phyloP scores from a whole-genome alignment of 2,888 invertebrate species.

The Anthoptus insignis region DNA sequence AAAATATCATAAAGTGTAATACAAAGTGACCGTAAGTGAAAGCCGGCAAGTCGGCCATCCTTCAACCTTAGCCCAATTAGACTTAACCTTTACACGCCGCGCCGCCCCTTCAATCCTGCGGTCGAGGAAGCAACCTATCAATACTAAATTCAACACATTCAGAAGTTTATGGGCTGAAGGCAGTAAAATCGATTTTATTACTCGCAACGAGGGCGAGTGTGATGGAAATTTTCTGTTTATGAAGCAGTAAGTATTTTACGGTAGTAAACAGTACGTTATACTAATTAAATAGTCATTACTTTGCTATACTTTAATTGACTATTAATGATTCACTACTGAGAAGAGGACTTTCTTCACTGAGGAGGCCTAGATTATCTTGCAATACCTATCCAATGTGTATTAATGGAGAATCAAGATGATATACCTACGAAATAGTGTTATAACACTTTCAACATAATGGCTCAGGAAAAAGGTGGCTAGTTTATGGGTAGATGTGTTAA shows the following conservation, averaged over 20 bases:
- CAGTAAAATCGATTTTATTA: conserved; percentile 65
- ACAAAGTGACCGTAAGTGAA: conserved; percentile 9
- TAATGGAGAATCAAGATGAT: too few species aligned
- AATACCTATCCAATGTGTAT: too few species aligned
- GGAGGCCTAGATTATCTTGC: too few species aligned
- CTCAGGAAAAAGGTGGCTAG: too few species aligned
- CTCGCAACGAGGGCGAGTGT: conserved; percentile 58
- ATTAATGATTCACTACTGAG: too few species aligned
- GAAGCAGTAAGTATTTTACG: conserved; percentile 41
- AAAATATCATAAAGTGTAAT: too few species aligned
- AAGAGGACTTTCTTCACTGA: too few species aligned
- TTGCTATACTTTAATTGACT: not conserved
- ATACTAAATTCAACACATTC: conserved; percentile 54
- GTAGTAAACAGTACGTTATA: conserved; percentile 14
- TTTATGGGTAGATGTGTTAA: too few species aligned
- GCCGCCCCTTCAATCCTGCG: conserved; percentile 41
- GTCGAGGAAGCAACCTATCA: conserved; percentile 46
- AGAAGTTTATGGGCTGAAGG: conserved; percentile 64
- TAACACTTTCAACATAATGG: too few species aligned
- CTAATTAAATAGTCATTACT: conserved; percentile 21
- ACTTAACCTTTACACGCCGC: conserved; percentile 37
- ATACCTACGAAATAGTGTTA: too few species aligned
- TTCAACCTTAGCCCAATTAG: conserved; percentile 32
- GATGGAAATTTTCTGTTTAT: conserved; percentile 55
- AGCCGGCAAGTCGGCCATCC: conserved; percentile 2